These are phyloP conservation scores for Macrocentrus cingulum DNA, from an alignment of 1,140 invertebrate species.

Conservation along the genomic window DNA sequence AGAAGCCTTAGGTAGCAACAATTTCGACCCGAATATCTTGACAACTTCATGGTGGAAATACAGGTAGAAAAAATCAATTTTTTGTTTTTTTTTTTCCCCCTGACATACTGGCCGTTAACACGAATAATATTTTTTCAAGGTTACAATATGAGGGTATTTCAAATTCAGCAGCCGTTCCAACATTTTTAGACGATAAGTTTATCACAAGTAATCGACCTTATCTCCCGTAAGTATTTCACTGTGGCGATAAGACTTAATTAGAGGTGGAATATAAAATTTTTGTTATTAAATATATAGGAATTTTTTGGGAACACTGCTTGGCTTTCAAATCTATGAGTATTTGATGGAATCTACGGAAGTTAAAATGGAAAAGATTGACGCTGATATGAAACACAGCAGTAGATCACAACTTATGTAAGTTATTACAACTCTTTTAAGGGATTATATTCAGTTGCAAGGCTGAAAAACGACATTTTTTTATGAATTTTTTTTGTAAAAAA, in stretches of 20 bases:
- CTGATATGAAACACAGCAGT: slow-evolving; percentile 28
- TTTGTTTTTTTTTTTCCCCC: no score
- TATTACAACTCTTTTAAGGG: no score
- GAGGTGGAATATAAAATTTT: slow-evolving; percentile 15
- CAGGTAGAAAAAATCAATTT: slow-evolving; percentile 46
- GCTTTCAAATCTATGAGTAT: slow-evolving; percentile 56
- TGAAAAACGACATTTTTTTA: no score
- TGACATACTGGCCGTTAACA: no score
- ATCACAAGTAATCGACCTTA: slow-evolving; percentile 64
- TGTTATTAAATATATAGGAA: slow-evolving; percentile 45
- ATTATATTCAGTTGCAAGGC: no score
- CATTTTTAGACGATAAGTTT: slow-evolving; percentile 60
- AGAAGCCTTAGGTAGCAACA: slow-evolving; percentile 56
- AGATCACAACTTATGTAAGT: no score
- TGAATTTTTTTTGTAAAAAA: no score
- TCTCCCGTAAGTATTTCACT: slow-evolving; percentile 54
- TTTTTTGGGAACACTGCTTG: slow-evolving; percentile 53
- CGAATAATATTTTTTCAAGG: slow-evolving; percentile 28
- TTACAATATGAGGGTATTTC: slow-evolving; percentile 40
- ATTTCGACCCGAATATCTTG: slow-evolving; percentile 42
- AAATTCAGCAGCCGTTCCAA: slow-evolving; percentile 31
- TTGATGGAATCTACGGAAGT: slow-evolving; percentile 43
- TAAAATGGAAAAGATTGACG: slow-evolving; percentile 39
- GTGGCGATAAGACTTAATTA: neutral
- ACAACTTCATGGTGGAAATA: slow-evolving; percentile 53